phyloP scores from a whole-genome alignment of 1,140 invertebrate genomes.

The Bombus picipes region DNA sequence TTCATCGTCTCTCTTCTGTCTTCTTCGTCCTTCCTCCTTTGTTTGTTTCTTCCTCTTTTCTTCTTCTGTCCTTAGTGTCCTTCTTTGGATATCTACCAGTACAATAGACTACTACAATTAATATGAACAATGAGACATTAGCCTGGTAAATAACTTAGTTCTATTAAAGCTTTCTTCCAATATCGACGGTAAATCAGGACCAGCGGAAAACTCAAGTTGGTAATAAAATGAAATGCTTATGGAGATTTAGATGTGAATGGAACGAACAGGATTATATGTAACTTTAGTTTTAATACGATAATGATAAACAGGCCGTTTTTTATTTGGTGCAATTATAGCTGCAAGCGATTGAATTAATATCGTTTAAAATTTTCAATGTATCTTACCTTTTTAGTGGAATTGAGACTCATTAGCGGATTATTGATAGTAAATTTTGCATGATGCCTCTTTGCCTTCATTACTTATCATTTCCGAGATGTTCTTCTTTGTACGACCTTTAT shows the following conservation, averaged over 20 bases:
- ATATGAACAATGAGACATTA: slow-evolving; percentile 19
- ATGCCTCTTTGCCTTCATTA: not conserved
- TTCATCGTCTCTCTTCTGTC: not conserved
- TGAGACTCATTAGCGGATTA: not conserved
- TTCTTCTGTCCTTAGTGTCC: not conserved
- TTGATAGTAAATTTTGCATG: not conserved
- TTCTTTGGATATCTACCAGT: not conserved
- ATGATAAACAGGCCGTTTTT: not conserved
- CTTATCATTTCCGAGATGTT: not conserved
- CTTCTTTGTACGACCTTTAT: not conserved
- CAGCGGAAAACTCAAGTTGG: not conserved
- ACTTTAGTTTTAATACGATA: not conserved
- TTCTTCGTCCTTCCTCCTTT: slow-evolving; percentile 12
- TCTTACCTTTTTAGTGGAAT: not conserved
- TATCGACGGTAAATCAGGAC: not conserved
- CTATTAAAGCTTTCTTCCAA: not conserved
- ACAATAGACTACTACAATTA: slow-evolving; percentile 4
- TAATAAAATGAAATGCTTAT: not conserved
- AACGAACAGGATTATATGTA: not conserved
- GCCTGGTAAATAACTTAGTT: slow-evolving; percentile 22
- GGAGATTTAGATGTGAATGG: not conserved
- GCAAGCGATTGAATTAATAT: too few relatives aligned
- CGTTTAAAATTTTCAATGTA: not conserved
- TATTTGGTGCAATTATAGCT: too few relatives aligned
- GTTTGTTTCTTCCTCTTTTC: slow-evolving; percentile 13